Conservation (phyloP, 2,888 invertebrate genomes). For the Nebria salina region DNA sequence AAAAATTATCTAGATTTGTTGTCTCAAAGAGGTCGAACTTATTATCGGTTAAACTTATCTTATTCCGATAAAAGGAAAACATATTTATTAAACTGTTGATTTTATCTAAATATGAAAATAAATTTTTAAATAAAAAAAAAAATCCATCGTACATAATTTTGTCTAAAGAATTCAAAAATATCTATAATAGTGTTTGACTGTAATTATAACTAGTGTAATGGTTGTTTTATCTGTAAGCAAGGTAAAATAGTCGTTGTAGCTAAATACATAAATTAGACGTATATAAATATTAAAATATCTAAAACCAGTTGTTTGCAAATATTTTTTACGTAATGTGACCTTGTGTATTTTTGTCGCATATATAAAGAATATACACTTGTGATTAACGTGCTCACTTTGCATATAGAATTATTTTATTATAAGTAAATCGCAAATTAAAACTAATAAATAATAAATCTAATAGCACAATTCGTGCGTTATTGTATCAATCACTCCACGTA, state of each 20-base stretch:
- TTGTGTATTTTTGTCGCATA: slow-evolving; percentile 14
- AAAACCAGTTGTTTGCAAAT: neutral
- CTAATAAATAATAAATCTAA: too few relatives aligned
- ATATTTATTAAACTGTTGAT: neutral
- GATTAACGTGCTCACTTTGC: neutral
- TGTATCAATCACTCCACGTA: too few relatives aligned
- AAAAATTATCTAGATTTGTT: neutral
- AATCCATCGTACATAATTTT: too few relatives aligned
- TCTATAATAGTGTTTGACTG: neutral
- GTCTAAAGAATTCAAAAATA: neutral
- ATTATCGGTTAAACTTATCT: neutral
- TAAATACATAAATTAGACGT: neutral
- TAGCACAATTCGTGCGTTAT: too few relatives aligned
- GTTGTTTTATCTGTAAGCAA: neutral
- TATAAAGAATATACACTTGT: neutral
- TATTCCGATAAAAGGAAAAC: neutral
- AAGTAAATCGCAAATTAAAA: too few relatives aligned
- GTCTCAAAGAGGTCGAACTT: neutral
- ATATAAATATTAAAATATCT: neutral
- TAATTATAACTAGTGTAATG: neutral
- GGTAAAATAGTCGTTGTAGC: neutral
- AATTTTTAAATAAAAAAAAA: too few relatives aligned
- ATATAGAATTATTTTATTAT: neutral
- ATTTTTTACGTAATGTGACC: neutral
- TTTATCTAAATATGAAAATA: too few relatives aligned